Conservation (phyloP, 1,140 invertebrate species). For the Metopolophium dirhodum region DNA sequence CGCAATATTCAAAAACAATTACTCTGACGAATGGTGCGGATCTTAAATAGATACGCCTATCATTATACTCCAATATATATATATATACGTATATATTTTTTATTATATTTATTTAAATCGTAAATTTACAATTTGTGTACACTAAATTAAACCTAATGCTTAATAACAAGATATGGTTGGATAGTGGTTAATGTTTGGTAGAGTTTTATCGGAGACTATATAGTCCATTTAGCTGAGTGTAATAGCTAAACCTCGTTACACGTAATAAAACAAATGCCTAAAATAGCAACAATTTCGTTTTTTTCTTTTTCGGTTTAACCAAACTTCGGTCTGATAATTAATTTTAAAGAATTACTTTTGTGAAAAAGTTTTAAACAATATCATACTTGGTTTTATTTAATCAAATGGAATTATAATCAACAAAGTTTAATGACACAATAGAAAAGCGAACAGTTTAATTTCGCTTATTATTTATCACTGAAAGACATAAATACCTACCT, state of each 20-base stretch:
- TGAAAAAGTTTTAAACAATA: neutral
- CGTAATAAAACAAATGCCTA: neutral
- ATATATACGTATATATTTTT: neutral
- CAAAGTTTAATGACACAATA: neutral
- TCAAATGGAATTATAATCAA: neutral
- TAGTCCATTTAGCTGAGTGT: slow-evolving; percentile 10
- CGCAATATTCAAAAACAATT: slow-evolving; percentile 19
- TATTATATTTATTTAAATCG: neutral
- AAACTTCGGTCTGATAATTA: neutral
- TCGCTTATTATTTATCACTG: neutral
- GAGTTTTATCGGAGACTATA: slow-evolving; percentile 11
- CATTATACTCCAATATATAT: too few species aligned
- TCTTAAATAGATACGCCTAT: neutral
- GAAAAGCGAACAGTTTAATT: neutral
- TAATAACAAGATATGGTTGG: neutral
- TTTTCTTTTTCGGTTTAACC: neutral
- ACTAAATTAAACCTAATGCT: slow-evolving; percentile 16
- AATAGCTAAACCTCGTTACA: neutral
- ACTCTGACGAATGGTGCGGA: too few species aligned
- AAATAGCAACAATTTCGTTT: neutral
- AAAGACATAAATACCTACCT: neutral
- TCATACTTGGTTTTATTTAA: neutral
- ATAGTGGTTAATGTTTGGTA: neutral
- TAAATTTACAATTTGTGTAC: neutral
- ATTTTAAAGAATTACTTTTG: neutral